Percentiles rank a stretch among this genome's conserved stretches.
These are phyloP conservation scores for Galagoides demidoff DNA, from an alignment of 2,797 vertebrate genomes.

Conservation along the genomic window DNA sequence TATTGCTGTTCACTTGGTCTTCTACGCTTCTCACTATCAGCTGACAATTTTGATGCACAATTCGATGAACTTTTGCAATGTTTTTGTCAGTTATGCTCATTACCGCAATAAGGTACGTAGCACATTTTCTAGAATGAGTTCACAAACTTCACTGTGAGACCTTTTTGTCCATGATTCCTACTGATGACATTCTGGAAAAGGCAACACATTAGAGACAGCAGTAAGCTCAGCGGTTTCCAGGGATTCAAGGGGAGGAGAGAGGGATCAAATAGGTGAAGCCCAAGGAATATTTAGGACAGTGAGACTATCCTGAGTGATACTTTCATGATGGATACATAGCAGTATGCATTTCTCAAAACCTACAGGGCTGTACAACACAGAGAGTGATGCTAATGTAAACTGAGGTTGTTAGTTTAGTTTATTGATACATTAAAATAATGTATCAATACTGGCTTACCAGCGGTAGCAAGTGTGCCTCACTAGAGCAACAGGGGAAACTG, in stretches of 20 bases:
- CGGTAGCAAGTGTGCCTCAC: neutral
- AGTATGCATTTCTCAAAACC: neutral
- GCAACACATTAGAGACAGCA: neutral
- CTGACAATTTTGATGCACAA: too few species aligned
- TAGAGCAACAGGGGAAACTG: neutral
- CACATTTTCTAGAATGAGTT: too few species aligned
- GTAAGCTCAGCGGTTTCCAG: neutral
- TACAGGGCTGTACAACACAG: too few species aligned
- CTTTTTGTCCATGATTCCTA: too few species aligned
- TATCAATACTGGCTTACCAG: neutral
- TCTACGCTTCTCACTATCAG: too few species aligned
- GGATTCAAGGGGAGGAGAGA: neutral
- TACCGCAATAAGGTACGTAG: too few species aligned
- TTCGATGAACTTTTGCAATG: too few species aligned
- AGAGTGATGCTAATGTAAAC: neutral
- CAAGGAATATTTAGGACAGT: neutral
- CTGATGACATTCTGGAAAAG: neutral
- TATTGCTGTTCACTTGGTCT: too few species aligned
- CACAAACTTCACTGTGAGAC: too few species aligned
- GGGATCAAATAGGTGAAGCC: neutral
- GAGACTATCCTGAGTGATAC: neutral
- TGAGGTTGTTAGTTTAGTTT: too few species aligned
- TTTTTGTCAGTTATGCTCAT: too few species aligned
- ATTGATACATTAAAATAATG: neutral
- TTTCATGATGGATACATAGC: neutral